These are phyloP conservation scores for Dasypus novemcinctus DNA, from an alignment of 2,113 vertebrate genomes.

Conservation along the genomic window DNA sequence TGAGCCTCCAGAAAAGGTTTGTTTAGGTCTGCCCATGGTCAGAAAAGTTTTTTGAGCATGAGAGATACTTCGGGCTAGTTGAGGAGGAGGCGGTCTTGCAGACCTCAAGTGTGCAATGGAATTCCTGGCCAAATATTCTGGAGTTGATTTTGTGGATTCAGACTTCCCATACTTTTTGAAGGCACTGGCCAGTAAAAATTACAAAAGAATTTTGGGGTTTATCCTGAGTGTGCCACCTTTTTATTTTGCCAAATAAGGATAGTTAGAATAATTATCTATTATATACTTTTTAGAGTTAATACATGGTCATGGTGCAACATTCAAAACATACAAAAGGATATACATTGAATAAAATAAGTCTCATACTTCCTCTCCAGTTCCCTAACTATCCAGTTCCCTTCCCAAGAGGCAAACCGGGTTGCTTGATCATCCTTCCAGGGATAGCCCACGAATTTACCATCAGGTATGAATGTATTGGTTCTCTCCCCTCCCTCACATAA, in stretches of 20 bases:
- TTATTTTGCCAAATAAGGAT: conserved; percentile 52
- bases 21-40: not conserved
- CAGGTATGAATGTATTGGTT: conserved; percentile 26
- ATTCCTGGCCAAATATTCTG: not conserved
- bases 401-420: conserved; percentile 50
- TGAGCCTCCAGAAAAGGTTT: not conserved
- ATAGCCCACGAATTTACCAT: conserved; percentile 52
- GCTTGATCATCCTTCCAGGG: conserved; percentile 65
- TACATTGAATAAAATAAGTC: conserved; percentile 58
- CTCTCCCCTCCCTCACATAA: not conserved
- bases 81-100: not conserved
- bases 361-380: conserved; percentile 64
- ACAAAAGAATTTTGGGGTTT: conserved; percentile 31
- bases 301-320: conserved; percentile 26
- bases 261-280: conserved; percentile 37
- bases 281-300: conserved; percentile 49
- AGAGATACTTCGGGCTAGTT: not conserved
- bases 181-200: not conserved
- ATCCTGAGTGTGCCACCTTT: conserved; percentile 14
- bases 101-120: not conserved
- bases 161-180: conserved; percentile 1
- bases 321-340: conserved; percentile 53
- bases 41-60: not conserved
- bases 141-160: not conserved
- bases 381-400: conserved; percentile 57